Conservation (phyloP, 2,888 invertebrate genomes). For the Drosophila algonquin region DNA sequence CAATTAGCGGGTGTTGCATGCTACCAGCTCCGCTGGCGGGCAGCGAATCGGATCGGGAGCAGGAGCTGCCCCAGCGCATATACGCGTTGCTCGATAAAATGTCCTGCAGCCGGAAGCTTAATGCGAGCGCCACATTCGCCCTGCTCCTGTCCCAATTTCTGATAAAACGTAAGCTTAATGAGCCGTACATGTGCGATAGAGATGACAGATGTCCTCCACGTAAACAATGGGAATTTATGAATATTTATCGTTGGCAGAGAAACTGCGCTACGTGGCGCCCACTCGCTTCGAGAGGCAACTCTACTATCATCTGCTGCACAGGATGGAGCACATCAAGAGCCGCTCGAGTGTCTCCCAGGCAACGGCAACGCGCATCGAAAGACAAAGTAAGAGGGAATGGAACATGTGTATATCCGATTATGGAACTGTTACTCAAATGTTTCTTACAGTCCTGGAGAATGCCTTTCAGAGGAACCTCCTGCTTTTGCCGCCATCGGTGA, state of each 20-base stretch:
- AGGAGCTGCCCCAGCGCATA: conserved; percentile 58
- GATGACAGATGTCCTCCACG: conserved; percentile 48
- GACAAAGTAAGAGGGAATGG: conserved; percentile 45
- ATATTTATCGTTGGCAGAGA: conserved; percentile 59
- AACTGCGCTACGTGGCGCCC: conserved; percentile 72
- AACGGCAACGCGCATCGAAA: conserved; percentile 23
- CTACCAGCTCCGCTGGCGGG: conserved; percentile 2
- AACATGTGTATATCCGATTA: neutral
- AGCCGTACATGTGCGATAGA: conserved; percentile 44
- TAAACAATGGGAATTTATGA: neutral
- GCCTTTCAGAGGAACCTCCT: conserved; percentile 73
- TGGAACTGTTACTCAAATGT: conserved; percentile 4
- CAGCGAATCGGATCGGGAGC: conserved; percentile 28
- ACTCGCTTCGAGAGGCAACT: conserved; percentile 75
- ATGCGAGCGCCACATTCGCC: conserved; percentile 72
- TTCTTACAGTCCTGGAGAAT: conserved; percentile 65
- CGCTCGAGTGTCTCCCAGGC: neutral
- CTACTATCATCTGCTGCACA: conserved; percentile 69
- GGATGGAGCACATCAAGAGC: conserved; percentile 51
- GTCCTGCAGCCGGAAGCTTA: conserved; percentile 55
- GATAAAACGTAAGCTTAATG: conserved; percentile 80
- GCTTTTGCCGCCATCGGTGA: conserved; percentile 59
- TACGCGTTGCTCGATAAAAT: conserved; percentile 63
- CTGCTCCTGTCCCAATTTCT: conserved; percentile 73
- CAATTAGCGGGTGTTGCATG: conserved; percentile 31